These are phyloP conservation scores for Notolabrus celidotus DNA, from an alignment of 2,797 vertebrate genomes.

Conservation along the genomic window DNA sequence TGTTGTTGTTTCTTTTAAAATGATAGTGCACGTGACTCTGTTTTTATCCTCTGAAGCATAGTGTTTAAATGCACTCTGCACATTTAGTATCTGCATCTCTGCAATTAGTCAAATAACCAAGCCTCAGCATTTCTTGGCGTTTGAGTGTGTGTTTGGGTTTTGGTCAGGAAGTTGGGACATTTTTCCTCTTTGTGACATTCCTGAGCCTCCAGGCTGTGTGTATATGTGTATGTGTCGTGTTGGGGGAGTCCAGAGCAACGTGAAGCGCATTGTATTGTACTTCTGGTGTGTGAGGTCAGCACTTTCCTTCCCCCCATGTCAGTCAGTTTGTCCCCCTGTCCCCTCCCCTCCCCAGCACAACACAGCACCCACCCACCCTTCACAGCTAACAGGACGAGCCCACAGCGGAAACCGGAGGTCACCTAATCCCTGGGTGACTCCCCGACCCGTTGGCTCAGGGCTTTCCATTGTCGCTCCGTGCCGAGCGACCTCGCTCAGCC, in stretches of 20 bases:
- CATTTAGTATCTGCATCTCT: slow-evolving; percentile 16
- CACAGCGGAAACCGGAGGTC: slow-evolving; percentile 87
- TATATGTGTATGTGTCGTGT: slow-evolving; percentile 26
- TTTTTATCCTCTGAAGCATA: background rate
- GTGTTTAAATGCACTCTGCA: slow-evolving; percentile 7
- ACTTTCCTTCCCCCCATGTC: slow-evolving; percentile 82
- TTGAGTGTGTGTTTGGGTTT: slow-evolving; percentile 32
- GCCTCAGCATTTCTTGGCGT: slow-evolving; percentile 23
- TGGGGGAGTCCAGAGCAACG: slow-evolving; percentile 59
- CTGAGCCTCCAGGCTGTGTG: slow-evolving; percentile 60
- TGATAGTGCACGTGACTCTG: background rate
- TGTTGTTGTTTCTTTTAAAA: background rate
- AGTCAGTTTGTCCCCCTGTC: slow-evolving; percentile 57
- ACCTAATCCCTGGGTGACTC: slow-evolving; percentile 86
- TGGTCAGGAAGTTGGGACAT: slow-evolving; percentile 56
- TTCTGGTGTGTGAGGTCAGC: slow-evolving; percentile 84
- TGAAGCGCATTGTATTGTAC: slow-evolving; percentile 78
- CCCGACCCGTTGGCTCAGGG: slow-evolving; percentile 83
- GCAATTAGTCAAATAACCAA: slow-evolving; percentile 22
- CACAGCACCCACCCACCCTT: slow-evolving; percentile 42
- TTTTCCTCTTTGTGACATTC: slow-evolving; percentile 82
- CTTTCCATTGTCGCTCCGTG: slow-evolving; percentile 83
- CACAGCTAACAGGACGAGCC: slow-evolving; percentile 80
- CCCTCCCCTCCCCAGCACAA: slow-evolving; percentile 25
- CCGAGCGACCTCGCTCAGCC: slow-evolving; percentile 70